Percentiles rank a stretch among this genome's conserved stretches.
Evolutionary conservation across 2,113 vertebrate genomes (phyloP).

Genomic region (Xiphophorus maculatus): DNA sequence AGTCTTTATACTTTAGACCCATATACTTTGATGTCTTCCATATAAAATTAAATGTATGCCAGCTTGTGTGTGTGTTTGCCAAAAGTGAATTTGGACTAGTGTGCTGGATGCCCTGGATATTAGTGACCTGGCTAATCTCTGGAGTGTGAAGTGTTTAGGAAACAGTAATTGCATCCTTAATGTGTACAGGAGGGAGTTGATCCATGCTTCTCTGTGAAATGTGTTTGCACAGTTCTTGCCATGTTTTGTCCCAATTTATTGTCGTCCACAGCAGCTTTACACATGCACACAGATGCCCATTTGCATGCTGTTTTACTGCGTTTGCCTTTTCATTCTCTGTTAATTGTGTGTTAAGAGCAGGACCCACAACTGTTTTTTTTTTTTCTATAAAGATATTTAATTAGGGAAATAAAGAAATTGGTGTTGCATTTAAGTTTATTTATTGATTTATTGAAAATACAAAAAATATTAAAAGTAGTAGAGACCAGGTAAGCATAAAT

Average conservation of each 20-base stretch:
- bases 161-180: slow-evolving; percentile 67
- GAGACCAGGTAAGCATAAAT: background rate
- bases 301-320: slow-evolving; percentile 9
- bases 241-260: slow-evolving; percentile 70
- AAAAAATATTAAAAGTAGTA: too few relatives aligned
- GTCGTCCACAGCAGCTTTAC: slow-evolving; percentile 62
- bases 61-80: background rate
- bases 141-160: slow-evolving; percentile 62
- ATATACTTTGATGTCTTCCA: background rate
- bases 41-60: background rate
- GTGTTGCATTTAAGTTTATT: background rate
- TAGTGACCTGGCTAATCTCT: slow-evolving; percentile 74
- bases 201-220: slow-evolving; percentile 55
- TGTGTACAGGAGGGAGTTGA: slow-evolving; percentile 70
- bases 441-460: background rate
- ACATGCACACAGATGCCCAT: slow-evolving; percentile 17
- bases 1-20: background rate
- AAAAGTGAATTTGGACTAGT: slow-evolving; percentile 19
- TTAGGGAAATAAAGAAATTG: background rate
- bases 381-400: background rate
- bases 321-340: slow-evolving; percentile 10
- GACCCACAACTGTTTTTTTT: background rate
- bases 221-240: slow-evolving; percentile 52
- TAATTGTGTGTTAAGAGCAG: slow-evolving; percentile 8
- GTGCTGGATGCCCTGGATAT: slow-evolving; percentile 62